Evolutionary conservation across 2,888 invertebrate genomes (phyloP), one percentile per base, ranked within the genome.

Genomic region (Drosophila nigritarsus): DNA sequence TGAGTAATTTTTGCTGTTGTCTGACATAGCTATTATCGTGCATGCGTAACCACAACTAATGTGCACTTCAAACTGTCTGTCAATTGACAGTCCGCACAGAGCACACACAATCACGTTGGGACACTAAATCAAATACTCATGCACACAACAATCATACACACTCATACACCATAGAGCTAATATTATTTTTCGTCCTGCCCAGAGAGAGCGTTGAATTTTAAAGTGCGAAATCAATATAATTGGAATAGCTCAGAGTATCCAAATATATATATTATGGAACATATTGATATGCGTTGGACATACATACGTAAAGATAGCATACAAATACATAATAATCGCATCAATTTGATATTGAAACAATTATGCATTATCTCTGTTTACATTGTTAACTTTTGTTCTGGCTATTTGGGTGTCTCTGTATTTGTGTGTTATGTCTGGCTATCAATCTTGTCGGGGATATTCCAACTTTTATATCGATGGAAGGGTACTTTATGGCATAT

Each of bases 41-140:
- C 78, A 80, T 76, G 75, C 55, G 60, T 71, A 82, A 85, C 80
- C 87, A 68, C 88, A 87, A 85, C 83, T 87, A 87, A 87, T 85
- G 83, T 85, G 76, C 80, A 75, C 73, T 79, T 73, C 80, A 82
- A 82, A 82, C 80, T 80, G 83, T 70, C 88, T 82, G 80, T 87
- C 78, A 85, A 87, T 78, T 85, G 82, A 69, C 61, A 61, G 59
- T 72, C 63, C 64, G 18, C 73, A 69, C 63, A 56, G 66, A 55
- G 30, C 30, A 30, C 36, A 45, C 34, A 62, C 50, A 49, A 9
- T 40, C 18, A 60, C n/a, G 64, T 6, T 15, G 49, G 38, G 48
- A 36, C 42, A 59, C 59, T 73, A 77, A 77, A 73, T 77, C 73
- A 77, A 73, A 67, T 38, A 66, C 61, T 61, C 49, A 56, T 29